phyloP scores from a whole-genome alignment of 2,797 vertebrate species.

The Tragelaphus oryx region DNA sequence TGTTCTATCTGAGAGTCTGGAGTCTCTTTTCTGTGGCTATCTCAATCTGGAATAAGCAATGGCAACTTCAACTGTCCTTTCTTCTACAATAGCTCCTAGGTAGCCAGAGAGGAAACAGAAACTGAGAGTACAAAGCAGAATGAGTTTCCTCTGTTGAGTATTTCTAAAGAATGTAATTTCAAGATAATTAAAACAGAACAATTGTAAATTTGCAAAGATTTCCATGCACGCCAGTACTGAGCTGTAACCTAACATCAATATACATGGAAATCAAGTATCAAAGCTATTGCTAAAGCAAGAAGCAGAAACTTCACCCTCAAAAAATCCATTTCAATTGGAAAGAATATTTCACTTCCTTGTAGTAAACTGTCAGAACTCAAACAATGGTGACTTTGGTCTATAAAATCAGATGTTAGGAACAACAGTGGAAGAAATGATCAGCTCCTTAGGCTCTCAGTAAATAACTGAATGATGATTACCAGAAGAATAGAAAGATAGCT shows the following conservation, averaged over 20 bases:
- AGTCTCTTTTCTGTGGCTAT: conserved; percentile 1
- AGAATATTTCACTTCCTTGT: neutral
- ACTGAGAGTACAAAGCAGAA: neutral
- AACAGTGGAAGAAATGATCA: neutral
- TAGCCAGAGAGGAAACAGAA: neutral
- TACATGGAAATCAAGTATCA: neutral
- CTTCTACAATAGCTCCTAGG: neutral
- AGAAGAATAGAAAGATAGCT: neutral
- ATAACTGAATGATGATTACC: conserved; percentile 10
- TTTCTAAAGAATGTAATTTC: conserved; percentile 18
- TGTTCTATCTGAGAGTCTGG: conserved; percentile 15
- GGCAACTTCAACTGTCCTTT: neutral
- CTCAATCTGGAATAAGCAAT: neutral
- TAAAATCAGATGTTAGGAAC: neutral
- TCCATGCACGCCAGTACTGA: neutral
- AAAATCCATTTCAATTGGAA: neutral
- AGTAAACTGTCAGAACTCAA: neutral
- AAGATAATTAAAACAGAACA: conserved; percentile 16
- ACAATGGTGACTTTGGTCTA: neutral
- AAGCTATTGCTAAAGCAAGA: neutral
- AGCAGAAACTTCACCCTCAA: neutral
- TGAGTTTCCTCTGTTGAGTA: neutral
- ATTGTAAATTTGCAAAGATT: neutral
- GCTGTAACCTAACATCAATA: conserved; percentile 13
- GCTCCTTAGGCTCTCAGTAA: neutral